A percentile compares a stretch with the other conserved stretches of the same genome.
phyloP scores from a whole-genome alignment of 2,888 invertebrate genomes.

The Lordiphosa andalusiaca region DNA sequence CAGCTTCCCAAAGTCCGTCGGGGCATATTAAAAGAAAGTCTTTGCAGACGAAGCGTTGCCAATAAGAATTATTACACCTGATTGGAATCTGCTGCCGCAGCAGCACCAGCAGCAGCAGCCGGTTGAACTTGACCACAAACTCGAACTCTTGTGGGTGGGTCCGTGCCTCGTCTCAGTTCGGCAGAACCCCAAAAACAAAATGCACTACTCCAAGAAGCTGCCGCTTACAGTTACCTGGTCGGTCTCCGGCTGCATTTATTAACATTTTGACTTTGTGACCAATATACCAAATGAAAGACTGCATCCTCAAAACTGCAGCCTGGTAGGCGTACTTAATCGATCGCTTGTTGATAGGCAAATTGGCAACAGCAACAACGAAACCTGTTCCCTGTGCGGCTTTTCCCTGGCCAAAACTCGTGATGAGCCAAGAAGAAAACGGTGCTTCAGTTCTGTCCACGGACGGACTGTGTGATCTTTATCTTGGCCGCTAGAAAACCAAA shows the following conservation, averaged over 20 bases:
- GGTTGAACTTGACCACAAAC: conserved; percentile 77
- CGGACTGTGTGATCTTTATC: conserved; percentile 66
- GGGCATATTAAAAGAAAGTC: conserved; percentile 63
- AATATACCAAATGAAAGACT: conserved; percentile 47
- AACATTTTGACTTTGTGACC: conserved; percentile 76
- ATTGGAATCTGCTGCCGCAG: conserved; percentile 78
- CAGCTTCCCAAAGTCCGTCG: conserved; percentile 16
- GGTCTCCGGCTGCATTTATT: conserved; percentile 64
- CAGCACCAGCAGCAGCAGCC: conserved; percentile 19
- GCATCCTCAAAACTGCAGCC: conserved; percentile 28
- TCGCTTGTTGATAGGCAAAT: conserved; percentile 78
- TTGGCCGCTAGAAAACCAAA: conserved; percentile 42
- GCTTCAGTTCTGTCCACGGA: conserved; percentile 53
- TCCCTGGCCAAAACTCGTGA: conserved; percentile 66
- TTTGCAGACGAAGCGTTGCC: conserved; percentile 67
- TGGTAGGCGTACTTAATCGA: conserved; percentile 73
- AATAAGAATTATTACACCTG: conserved; percentile 81
- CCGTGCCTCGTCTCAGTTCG: conserved; percentile 21
- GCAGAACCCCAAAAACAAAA: conserved; percentile 22
- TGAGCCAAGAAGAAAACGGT: conserved; percentile 41
- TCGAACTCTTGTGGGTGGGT: conserved; percentile 70
- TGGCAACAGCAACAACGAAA: conserved; percentile 67
- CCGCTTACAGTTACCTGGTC: conserved; percentile 26
- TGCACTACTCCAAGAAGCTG: conserved; percentile 20
- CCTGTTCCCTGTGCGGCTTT: conserved; percentile 56